Evolutionary conservation across 2,797 vertebrate genomes (phyloP).

Genomic region (Liasis olivaceus): DNA sequence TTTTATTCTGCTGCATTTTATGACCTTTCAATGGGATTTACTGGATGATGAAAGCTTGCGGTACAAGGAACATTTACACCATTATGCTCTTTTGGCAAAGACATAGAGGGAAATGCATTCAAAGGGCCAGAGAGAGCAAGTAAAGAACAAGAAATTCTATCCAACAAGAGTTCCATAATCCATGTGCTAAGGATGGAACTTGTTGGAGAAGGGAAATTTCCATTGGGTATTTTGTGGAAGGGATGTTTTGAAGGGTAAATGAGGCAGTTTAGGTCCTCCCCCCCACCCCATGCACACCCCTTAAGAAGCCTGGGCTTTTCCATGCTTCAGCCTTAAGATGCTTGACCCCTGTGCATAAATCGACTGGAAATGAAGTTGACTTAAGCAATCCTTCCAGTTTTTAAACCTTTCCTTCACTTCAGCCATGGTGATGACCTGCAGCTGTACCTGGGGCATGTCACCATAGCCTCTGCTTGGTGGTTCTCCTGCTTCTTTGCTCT

Average conservation of each 20-base stretch:
- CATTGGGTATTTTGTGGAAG: background rate
- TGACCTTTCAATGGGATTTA: slow-evolving; percentile 8
- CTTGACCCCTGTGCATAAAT: too few relatives aligned
- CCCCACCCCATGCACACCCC: too few relatives aligned
- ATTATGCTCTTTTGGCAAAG: background rate
- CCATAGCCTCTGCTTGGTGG: background rate
- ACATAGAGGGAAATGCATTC: background rate
- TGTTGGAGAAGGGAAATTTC: background rate
- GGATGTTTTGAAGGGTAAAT: background rate
- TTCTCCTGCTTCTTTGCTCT: background rate
- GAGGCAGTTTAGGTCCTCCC: background rate
- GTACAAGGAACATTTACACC: background rate
- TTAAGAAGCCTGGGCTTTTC: background rate
- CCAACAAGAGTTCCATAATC: background rate
- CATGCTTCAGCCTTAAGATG: too few relatives aligned
- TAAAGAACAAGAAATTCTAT: background rate
- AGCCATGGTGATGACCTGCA: background rate
- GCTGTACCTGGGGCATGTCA: background rate
- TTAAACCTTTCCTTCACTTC: background rate
- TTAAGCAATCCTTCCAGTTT: background rate
- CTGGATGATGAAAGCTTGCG: background rate
- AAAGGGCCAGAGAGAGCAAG: background rate
- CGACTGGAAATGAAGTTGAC: background rate
- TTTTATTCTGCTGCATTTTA: slow-evolving; percentile 1
- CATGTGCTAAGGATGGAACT: background rate